phyloP scores from a whole-genome alignment of 2,113 vertebrate genomes.

The Gallinago jamesoni region DNA sequence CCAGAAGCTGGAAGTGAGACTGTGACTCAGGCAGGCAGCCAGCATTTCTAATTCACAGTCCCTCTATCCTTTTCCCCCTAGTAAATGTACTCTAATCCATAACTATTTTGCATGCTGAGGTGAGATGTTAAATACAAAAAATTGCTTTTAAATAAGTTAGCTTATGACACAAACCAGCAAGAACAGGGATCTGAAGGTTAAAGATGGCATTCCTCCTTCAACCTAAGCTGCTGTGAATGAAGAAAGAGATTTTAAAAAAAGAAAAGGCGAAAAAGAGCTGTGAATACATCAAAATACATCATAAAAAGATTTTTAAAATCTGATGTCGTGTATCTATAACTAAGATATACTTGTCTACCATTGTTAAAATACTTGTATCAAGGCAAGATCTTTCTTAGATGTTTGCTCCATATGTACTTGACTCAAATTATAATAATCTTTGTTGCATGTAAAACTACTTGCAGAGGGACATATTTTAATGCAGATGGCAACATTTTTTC shows the following conservation, averaged over 20 bases:
- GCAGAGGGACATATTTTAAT: background rate
- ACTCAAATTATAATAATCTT: background rate
- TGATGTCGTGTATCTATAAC: background rate
- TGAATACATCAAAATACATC: background rate
- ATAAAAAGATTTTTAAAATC: background rate
- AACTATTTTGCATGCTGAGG: background rate
- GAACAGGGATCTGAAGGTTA: constrained; percentile 26
- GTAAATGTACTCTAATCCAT: constrained; percentile 18
- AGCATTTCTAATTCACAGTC: background rate
- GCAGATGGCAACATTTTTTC: background rate
- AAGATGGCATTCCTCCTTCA: background rate
- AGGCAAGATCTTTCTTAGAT: background rate
- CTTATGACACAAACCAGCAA: background rate
- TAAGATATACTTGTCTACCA: background rate
- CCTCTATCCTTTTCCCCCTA: background rate
- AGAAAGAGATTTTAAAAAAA: background rate
- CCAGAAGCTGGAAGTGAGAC: background rate
- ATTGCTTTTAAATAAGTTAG: constrained; percentile 21
- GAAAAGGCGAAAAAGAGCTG: background rate
- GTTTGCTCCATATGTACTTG: background rate
- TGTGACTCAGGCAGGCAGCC: background rate
- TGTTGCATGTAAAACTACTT: background rate
- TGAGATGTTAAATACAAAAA: constrained; percentile 42
- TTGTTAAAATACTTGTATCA: background rate
- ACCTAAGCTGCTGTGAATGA: background rate